Evolutionary conservation across 2,797 vertebrate genomes (phyloP).

Genomic region (Notolabrus celidotus): DNA sequence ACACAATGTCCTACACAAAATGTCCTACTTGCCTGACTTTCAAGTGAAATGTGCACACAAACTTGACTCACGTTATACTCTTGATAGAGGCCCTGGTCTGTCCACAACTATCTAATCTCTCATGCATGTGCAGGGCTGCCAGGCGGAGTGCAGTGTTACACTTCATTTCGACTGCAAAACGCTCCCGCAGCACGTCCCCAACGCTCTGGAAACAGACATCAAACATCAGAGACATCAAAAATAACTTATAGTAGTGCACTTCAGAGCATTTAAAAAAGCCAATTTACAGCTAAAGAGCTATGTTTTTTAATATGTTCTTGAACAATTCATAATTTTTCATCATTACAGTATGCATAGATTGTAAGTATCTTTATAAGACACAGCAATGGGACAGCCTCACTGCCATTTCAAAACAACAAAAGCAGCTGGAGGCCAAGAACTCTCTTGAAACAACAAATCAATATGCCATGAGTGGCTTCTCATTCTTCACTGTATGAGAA

Average conservation of each 20-base stretch:
- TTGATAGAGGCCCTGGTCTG: constrained; percentile 95
- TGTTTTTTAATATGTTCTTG: neutral
- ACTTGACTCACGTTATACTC: constrained; percentile 93
- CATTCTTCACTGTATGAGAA: constrained; percentile 30
- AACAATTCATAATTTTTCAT: neutral
- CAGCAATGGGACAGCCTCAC: constrained; percentile 21
- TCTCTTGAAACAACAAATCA: constrained; percentile 48
- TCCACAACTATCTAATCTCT: constrained; percentile 92
- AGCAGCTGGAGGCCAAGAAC: constrained; percentile 26
- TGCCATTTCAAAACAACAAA: constrained; percentile 50
- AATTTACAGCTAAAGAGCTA: neutral
- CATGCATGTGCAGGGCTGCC: constrained; percentile 97
- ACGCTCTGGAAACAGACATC: constrained; percentile 88
- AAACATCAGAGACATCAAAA: constrained; percentile 19
- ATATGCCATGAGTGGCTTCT: constrained; percentile 46
- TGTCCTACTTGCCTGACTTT: constrained; percentile 10
- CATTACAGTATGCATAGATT: constrained; percentile 5
- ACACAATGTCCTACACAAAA: neutral
- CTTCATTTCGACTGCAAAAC: constrained; percentile 98
- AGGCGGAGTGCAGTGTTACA: constrained; percentile 94
- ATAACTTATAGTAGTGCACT: neutral
- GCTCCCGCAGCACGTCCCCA: constrained; percentile 95
- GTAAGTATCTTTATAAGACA: constrained; percentile 30
- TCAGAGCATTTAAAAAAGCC: too few relatives aligned
- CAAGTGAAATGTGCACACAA: constrained; percentile 18